phyloP scores from a whole-genome alignment of 2,797 vertebrate genomes.

The Liasis olivaceus region DNA sequence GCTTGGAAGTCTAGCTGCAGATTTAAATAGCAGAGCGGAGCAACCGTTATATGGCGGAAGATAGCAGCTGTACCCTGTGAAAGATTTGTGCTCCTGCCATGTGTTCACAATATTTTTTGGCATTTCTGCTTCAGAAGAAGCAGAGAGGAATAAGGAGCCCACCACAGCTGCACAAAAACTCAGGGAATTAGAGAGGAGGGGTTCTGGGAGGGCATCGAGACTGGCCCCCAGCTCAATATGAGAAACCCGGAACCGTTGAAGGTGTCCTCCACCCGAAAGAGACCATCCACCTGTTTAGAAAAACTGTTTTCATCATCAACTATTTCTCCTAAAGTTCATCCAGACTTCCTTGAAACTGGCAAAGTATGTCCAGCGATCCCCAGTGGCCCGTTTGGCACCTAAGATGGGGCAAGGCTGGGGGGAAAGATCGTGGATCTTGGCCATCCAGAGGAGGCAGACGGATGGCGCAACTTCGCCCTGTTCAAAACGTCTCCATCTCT shows the following conservation, averaged over 20 bases:
- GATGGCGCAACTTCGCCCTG: too few relatives aligned
- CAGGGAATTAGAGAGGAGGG: neutral
- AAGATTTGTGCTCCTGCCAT: neutral
- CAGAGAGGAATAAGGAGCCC: neutral
- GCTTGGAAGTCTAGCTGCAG: neutral
- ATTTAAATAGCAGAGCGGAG: neutral
- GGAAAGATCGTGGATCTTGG: neutral
- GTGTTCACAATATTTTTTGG: neutral
- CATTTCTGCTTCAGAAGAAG: neutral
- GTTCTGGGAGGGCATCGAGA: neutral
- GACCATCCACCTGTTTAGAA: neutral
- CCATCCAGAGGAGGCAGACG: neutral
- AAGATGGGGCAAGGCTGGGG: neutral
- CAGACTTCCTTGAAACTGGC: neutral
- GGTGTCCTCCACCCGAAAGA: neutral
- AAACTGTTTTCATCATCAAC: neutral
- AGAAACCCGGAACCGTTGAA: neutral
- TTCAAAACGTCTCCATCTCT: neutral
- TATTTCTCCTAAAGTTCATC: neutral
- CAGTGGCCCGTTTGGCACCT: neutral
- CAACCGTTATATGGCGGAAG: neutral
- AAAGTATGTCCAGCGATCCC: neutral
- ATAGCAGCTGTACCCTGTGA: neutral
- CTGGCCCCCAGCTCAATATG: neutral
- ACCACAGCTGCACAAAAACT: neutral